These are phyloP conservation scores for Aphaenogaster floridana DNA, from an alignment of 1,140 invertebrate genomes.

Conservation along the genomic window DNA sequence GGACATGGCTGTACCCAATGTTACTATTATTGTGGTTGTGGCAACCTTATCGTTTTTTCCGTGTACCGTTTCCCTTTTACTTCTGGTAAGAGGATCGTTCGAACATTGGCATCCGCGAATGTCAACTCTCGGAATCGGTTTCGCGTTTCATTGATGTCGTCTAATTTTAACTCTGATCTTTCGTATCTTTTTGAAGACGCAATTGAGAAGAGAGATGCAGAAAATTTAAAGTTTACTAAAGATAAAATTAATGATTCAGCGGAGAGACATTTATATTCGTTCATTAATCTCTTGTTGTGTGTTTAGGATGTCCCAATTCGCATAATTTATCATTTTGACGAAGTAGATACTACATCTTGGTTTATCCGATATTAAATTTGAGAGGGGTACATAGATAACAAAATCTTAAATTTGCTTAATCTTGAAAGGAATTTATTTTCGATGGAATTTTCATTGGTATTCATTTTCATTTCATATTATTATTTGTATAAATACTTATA, in stretches of 20 bases:
- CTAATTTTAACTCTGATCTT: not conserved
- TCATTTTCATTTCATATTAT: not conserved
- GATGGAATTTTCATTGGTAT: not conserved
- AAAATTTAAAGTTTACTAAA: not conserved
- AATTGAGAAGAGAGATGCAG: not conserved
- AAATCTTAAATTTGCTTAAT: conserved; percentile 10
- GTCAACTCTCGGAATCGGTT: not conserved
- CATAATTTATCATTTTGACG: not conserved
- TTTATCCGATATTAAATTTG: not conserved
- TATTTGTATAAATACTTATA: not conserved
- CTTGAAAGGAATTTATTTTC: not conserved
- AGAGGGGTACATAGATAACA: not conserved
- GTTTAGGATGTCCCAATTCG: not conserved
- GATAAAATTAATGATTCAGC: not conserved
- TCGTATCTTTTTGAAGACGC: not conserved
- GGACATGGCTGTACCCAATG: too few species aligned
- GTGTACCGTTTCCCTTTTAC: not conserved
- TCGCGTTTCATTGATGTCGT: not conserved
- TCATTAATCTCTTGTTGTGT: not conserved
- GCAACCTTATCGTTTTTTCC: too few species aligned
- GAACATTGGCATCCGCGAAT: not conserved
- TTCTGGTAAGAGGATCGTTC: not conserved
- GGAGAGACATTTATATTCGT: not conserved
- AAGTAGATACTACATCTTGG: not conserved
- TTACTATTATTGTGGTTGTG: too few species aligned